Conservation (phyloP, 2,113 vertebrate genomes). For the Ceyx margarethae region DNA sequence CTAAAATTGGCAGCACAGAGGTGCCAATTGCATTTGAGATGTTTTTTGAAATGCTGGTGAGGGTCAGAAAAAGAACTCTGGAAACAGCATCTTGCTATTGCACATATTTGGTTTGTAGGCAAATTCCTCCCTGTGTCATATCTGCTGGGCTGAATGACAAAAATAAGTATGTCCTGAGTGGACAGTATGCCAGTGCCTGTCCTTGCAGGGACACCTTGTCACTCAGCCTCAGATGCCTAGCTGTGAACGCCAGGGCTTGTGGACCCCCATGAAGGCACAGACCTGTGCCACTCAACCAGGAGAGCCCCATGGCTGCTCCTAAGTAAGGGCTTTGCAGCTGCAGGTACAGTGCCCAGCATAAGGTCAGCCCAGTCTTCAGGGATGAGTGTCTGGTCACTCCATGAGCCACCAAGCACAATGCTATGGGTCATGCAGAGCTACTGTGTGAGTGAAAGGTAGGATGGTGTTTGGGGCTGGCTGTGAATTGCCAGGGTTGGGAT, state of each 20-base stretch:
- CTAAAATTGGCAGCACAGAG: constrained; percentile 31
- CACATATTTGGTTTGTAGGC: background rate
- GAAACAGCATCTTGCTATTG: constrained; percentile 30
- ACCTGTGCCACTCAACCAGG: background rate
- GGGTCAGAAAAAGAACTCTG: constrained; percentile 23
- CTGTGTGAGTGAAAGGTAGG: fast-evolving
- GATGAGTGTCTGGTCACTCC: background rate
- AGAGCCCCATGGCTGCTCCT: fast-evolving
- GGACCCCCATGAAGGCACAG: fast-evolving
- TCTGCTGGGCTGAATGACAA: background rate
- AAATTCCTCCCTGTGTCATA: background rate
- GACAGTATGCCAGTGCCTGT: background rate
- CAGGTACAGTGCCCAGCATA: background rate
- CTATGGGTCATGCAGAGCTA: background rate
- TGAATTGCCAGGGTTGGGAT: background rate
- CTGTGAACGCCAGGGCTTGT: background rate
- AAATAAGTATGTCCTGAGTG: background rate
- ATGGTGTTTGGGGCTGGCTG: background rate
- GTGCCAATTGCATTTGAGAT: background rate
- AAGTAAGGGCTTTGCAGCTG: background rate
- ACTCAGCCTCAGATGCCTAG: background rate
- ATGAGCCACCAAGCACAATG: fast-evolving
- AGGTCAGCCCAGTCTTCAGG: background rate
- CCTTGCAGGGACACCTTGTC: background rate
- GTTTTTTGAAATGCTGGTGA: background rate